Base-by-base conservation (phyloP, 2,797 vertebrate genomes). In the Spinus olivaceus region DNA sequence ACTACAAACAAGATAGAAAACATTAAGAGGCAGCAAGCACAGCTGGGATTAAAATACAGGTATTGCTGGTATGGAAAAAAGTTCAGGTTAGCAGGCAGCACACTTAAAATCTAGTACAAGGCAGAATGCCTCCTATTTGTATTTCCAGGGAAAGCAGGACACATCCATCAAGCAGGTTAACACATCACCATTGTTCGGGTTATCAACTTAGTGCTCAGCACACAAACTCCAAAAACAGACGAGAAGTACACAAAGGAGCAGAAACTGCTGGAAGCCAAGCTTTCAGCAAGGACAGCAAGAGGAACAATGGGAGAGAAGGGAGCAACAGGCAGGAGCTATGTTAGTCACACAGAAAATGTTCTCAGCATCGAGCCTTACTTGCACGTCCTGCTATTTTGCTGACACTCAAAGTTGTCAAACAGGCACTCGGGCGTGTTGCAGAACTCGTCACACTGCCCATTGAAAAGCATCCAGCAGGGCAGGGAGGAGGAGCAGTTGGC, bases 381-480 rank as follows among this genome's bases (percentile, higher is more conserved):
- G 99, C 99, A 99, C 0, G 83, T 44, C 92, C 84, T 92, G 57
- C 92, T 76, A 9, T 56, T 92, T 8, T 98, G 95, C 92, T 98
- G 98, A 95, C 99, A 99, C 76, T 99, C 99, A 74, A 97, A 99
- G 98, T 83, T 99, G 97, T 95, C 99, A 67, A 97, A 99, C 86
- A 60, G 97, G 80, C 99, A 99, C 72, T 98, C 98, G 16, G 98
- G 98, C 0, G 97, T 99, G 97, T 99, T 98, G 97, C 99, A 99
- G 97, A 98, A 98, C 90, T 97, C 97, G 5, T 99, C 99, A n/a
- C 99, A 99, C 93, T 98, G 91, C 46, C 88, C 95, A 54, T 99
- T 98, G 95, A 99, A 99, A 64, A 95, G 97, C 50, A 98, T 94
- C 99, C 99, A 99, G 98, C 99, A 99, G 82, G 95, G 95, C 42